Evolutionary conservation across 1,140 invertebrate species (phyloP), one percentile per base, ranked within the genome.

Genomic region (Wasmannia auropunctata): DNA sequence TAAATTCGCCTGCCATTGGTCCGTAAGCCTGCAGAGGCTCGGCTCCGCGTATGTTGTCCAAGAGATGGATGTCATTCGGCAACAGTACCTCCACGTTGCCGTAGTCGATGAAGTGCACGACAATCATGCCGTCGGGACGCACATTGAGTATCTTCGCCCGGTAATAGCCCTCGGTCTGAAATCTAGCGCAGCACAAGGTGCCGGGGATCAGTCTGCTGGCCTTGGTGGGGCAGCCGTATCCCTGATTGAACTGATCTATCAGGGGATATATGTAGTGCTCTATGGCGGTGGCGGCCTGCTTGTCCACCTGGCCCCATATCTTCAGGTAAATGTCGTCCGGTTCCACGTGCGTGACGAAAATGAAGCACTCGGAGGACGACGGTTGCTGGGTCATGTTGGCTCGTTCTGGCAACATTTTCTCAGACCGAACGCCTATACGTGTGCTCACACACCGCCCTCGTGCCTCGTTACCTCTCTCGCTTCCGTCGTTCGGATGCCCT

Each of bases 31-130:
- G 91, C 43, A 97, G 95, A 7, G 89, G 67, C 34, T 91, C 87
- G 43, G 95, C 91, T 28, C 95, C 94, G 56, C 95, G 94, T 88
- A 96, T 95, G 22, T 91, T 93, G 67, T 96, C 95, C 62, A 97
- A 89, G 31, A 96, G 93, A 86, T 96, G 92, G 11, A 97, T 95
- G 86, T 96, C 95, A 37, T 94, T 93, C 43, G 95, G 86, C 3
- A 95, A 93, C 43, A 97, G 93, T n/a, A 95, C 90, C 85, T 96
- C 96, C 69, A 94, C 94, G 84, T 97, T 97, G 77, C 97, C 97
- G 92, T 96, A 97, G 93, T 98, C 97, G 6, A 97, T 95, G 76
- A 97, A 97, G 54, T 96, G 96, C 4, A 97, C 96, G 85, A 96
- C 92, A 22, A 97, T 95, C 62, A 95, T 92, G 22, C 95, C 95